Evolutionary conservation across 2,797 vertebrate genomes (phyloP), one percentile per base, ranked within the genome.

Genomic region (Nannoperca obscura): DNA sequence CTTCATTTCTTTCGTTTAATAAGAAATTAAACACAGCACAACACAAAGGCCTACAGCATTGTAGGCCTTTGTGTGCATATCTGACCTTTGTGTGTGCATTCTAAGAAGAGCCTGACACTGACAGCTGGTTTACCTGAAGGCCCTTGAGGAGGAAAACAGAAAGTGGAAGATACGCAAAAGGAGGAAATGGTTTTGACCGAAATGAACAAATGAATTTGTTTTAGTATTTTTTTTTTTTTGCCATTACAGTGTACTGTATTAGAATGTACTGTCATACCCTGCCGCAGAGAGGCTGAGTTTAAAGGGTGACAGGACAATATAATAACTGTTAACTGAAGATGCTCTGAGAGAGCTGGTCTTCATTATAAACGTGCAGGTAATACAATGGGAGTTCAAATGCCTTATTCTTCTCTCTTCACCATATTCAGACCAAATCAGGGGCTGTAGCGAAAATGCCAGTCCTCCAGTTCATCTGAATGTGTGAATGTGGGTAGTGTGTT

Each of bases 161-260:
- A 74, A 68, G 47, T 34, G 58, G 53, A 13, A 60, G 59, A 71
- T 19, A 42, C 24, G 70, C 57, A 76, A 27, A 64, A 66, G 70
- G 34, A 85, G 75, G 82, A 79, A 80, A 86, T 49, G 62, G 50
- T 7, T 80, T 46, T 63, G 60, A 70, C 57, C 46, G 66, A 53
- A 53, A 42, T 62, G 61, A 44, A 46, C 24, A 65, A 73, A 80
- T 81, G 63, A 59, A 90, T 89, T 80, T 60, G 73, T 72, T 54
- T 36, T 38, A 61, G 69, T 76, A n/a, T n/a, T n/a, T 27, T 27
- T 27, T 27, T 27, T 27, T 27, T 27, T 27, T 1, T 27, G 24
- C 20, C 8, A 32, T 53, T 74, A 60, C 58, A 60, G 52, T 22
- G 24, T 27, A 27, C 2, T 27, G 24, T 27, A 27, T 27, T 57